A percentile compares a stretch with the other conserved stretches of the same genome.
These are phyloP conservation scores for Noctua janthe DNA, from an alignment of 2,888 invertebrate species.

Conservation along the genomic window DNA sequence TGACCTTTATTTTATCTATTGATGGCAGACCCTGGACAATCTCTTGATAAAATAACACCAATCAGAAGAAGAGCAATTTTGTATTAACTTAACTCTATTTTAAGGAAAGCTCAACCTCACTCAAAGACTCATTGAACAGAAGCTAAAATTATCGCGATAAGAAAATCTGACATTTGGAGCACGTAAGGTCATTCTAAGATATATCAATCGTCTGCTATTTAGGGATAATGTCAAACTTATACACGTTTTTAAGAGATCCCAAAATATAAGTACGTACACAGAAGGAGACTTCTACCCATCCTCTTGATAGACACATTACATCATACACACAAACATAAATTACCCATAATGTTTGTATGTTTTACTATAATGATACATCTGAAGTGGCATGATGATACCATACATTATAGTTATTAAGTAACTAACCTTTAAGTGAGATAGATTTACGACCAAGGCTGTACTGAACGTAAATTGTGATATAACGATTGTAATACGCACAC, in stretches of 20 bases:
- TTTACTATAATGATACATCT: conserved; percentile 47
- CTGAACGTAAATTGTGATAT: conserved; percentile 42
- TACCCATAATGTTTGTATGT: conserved; percentile 28
- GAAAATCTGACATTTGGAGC: conserved; percentile 4
- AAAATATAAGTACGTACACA: no score
- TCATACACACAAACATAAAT: conserved; percentile 31
- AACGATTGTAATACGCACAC: conserved; percentile 34
- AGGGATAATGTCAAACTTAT: neutral
- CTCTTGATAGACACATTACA: conserved; percentile 18
- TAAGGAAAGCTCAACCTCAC: neutral
- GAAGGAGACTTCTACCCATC: neutral
- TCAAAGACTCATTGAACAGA: neutral
- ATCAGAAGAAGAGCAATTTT: neutral
- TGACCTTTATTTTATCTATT: neutral
- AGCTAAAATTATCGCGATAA: neutral
- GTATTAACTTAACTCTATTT: neutral
- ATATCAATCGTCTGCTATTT: conserved; percentile 3
- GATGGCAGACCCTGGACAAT: neutral
- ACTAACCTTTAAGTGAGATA: conserved; percentile 54
- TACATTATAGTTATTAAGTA: conserved; percentile 53
- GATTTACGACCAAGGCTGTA: conserved; percentile 53
- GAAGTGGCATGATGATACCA: conserved; percentile 52
- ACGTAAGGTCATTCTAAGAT: neutral
- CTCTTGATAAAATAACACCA: neutral
- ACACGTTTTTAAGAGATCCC: no score